Percentiles rank a stretch among this genome's conserved stretches.
phyloP scores from a whole-genome alignment of 2,888 invertebrate species.

The Brachyopa scutellaris region DNA sequence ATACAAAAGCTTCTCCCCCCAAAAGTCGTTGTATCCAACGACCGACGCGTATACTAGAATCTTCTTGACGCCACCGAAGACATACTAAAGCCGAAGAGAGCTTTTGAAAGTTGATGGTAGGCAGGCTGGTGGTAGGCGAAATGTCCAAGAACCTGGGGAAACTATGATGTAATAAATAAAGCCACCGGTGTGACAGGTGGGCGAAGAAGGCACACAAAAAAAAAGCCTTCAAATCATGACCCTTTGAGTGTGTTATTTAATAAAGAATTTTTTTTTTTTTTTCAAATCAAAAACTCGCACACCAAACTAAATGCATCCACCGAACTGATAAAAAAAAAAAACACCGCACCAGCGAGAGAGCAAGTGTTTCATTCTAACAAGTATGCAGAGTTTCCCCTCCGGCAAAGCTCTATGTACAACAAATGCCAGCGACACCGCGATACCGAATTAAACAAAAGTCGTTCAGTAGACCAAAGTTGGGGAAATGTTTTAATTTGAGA shows the following conservation, averaged over 20 bases:
- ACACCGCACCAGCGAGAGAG: constrained; percentile 12
- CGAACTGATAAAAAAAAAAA: constrained; percentile 22
- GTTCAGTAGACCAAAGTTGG: constrained; percentile 69
- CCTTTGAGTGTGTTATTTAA: constrained; percentile 50
- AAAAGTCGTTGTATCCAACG: constrained; percentile 34
- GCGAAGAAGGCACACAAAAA: constrained; percentile 7
- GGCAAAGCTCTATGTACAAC: constrained; percentile 41
- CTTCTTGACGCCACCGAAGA: constrained; percentile 19
- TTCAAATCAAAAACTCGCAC: background rate
- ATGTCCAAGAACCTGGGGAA: background rate
- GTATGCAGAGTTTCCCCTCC: constrained; percentile 52
- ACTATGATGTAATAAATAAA: constrained; percentile 62
- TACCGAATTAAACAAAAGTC: constrained; percentile 67
- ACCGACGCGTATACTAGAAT: constrained; percentile 43
- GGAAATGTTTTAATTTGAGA: constrained; percentile 53
- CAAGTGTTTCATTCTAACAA: constrained; percentile 45
- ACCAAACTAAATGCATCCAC: background rate
- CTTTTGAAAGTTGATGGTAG: constrained; percentile 59
- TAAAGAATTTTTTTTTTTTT: no score
- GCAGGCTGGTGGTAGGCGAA: constrained; percentile 26
- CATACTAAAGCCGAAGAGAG: constrained; percentile 3
- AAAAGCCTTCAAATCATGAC: background rate
- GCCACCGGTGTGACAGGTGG: constrained; percentile 40
- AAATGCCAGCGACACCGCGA: constrained; percentile 47
- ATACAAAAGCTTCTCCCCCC: constrained; percentile 9